Conservation (phyloP, 2,113 vertebrate species). For the Siphamia tubifer region DNA sequence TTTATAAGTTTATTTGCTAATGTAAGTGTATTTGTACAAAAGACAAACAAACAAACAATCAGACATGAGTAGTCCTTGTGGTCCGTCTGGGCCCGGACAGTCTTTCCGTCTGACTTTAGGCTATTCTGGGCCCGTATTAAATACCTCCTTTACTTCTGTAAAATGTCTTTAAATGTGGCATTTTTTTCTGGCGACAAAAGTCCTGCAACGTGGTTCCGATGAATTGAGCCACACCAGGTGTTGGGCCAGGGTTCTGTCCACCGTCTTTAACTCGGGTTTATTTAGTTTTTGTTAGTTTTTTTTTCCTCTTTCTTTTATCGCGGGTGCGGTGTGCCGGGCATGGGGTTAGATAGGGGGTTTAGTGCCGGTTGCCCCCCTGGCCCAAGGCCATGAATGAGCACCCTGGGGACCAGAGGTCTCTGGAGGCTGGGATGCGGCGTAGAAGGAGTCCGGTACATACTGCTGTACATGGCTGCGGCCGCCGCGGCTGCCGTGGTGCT, state of each 20-base stretch:
- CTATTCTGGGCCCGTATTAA: conserved; percentile 68
- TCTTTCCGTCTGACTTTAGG: conserved; percentile 47
- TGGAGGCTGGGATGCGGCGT: conserved; percentile 92
- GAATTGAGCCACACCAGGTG: conserved; percentile 70
- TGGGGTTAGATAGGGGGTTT: conserved; percentile 89
- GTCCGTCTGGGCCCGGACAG: conserved; percentile 60
- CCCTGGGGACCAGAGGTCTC: conserved; percentile 95
- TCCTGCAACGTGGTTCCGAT: conserved; percentile 63
- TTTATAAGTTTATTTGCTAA: conserved; percentile 83
- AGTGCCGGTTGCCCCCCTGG: conserved; percentile 94
- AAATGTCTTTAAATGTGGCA: conserved; percentile 76
- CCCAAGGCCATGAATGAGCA: conserved; percentile 96
- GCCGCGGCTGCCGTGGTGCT: conserved; percentile 94
- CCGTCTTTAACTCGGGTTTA: no score
- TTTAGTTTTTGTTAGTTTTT: no score
- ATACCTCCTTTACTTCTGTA: conserved; percentile 76
- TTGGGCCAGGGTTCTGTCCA: conserved; percentile 48
- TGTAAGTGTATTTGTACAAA: conserved; percentile 86
- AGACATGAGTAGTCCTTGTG: conserved; percentile 76
- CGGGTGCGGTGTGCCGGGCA: conserved; percentile 89
- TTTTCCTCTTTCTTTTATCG: conserved; percentile 81
- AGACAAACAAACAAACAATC: conserved; percentile 81
- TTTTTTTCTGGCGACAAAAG: conserved; percentile 22
- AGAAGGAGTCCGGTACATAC: conserved; percentile 97
- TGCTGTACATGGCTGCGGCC: conserved; percentile 98